Percentiles rank a stretch among this genome's conserved stretches.
phyloP scores from a whole-genome alignment of 2,113 vertebrate species.

The Lagopus muta region DNA sequence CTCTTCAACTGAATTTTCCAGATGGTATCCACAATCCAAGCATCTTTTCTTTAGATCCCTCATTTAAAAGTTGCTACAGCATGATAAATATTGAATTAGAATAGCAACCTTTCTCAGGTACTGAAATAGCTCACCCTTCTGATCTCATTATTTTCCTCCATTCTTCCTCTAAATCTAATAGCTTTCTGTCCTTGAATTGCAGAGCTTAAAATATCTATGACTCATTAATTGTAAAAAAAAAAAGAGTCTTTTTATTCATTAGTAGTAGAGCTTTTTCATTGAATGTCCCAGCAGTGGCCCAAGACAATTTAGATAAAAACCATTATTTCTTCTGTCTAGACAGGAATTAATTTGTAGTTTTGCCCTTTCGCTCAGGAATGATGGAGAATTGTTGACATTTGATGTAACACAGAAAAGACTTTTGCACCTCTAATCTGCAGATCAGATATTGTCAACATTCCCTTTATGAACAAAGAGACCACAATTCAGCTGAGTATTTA shows the following conservation, averaged over 20 bases:
- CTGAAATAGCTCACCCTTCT: conserved; percentile 43
- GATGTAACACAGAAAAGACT: not conserved
- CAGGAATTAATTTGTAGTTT: conserved; percentile 51
- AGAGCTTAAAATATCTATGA: conserved; percentile 66
- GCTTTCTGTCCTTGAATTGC: conserved; percentile 37
- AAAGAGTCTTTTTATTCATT: conserved; percentile 60
- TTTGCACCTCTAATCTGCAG: conserved; percentile 3
- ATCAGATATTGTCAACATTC: conserved; percentile 5
- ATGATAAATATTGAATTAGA: conserved; percentile 60
- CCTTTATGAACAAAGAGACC: not conserved
- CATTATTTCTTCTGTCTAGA: conserved; percentile 57
- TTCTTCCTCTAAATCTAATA: conserved; percentile 54
- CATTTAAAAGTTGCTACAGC: conserved; percentile 32
- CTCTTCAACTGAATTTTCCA: conserved; percentile 37
- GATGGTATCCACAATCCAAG: conserved; percentile 22
- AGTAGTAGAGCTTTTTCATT: conserved; percentile 45
- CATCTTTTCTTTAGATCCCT: conserved; percentile 14
- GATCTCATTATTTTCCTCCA: conserved; percentile 63
- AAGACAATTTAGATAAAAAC: conserved; percentile 54
- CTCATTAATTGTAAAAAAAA: conserved; percentile 51
- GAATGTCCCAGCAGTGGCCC: conserved; percentile 35
- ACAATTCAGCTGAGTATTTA: conserved; percentile 2
- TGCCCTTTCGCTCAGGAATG: conserved; percentile 20
- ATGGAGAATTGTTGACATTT: conserved; percentile 32
- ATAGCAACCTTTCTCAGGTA: conserved; percentile 45